Conservation (phyloP, 2,888 invertebrate genomes). For the Syritta pipiens region DNA sequence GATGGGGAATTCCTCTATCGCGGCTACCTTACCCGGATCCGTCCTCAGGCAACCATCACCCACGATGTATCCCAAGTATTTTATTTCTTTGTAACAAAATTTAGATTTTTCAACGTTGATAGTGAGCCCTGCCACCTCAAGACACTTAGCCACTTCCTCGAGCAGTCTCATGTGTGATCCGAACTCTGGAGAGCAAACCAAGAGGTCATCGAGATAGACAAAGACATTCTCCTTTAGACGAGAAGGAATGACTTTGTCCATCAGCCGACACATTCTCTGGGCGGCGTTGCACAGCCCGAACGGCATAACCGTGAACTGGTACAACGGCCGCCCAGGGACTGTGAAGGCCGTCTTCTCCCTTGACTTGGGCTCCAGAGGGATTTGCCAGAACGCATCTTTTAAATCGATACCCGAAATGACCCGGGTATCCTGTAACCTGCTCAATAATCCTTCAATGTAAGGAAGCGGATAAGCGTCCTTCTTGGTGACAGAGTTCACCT, state of each 20-base stretch:
- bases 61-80: not conserved
- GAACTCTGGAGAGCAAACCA: constrained; percentile 7
- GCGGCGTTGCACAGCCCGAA: constrained; percentile 2
- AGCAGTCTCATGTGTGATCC: not conserved
- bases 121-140: not conserved
- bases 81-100: constrained; percentile 5
- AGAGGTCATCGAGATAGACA: too few relatives aligned
- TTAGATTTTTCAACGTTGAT: constrained; percentile 1
- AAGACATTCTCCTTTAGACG: constrained; percentile 3
- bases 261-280: constrained; percentile 14
- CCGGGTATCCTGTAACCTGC: not conserved
- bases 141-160: not conserved
- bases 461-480: too few relatives aligned
- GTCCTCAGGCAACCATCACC: too few relatives aligned
- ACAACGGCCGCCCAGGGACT: too few relatives aligned
- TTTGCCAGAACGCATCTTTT: constrained; percentile 4
- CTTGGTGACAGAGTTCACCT: too few relatives aligned
- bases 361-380: not conserved
- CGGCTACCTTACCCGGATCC: too few relatives aligned
- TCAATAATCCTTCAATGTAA: too few relatives aligned
- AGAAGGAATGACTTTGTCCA: constrained; percentile 18
- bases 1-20: too few relatives aligned
- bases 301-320: too few relatives aligned
- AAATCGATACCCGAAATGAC: constrained; percentile 5
- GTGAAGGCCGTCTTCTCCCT: too few relatives aligned